Evolutionary conservation across 2,888 invertebrate species (phyloP), one percentile per base, ranked within the genome.

Genomic region (Yponomeuta plumbellus): DNA sequence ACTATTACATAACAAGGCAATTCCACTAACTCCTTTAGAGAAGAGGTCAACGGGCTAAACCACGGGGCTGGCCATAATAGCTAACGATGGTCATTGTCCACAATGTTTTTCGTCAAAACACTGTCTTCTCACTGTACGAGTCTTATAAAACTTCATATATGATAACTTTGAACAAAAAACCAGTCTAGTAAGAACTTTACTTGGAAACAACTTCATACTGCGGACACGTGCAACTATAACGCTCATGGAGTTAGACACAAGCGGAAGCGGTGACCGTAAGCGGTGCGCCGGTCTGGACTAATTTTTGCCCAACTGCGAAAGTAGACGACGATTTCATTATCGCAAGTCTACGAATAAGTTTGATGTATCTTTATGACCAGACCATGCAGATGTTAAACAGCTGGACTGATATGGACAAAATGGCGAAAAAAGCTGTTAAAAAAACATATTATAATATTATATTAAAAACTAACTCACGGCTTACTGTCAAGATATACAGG

Each of bases 81-180:
- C 75, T 86, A 85, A 86, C 85, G 83, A 84, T 77, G 78, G 76
- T 72, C 73, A 85, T 84, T 86, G 85, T 86, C 77, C 80, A 76
- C 66, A 68, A 67, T 67, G 64, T 40, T 68, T 69, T 72, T 73
- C 57, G 70, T 69, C 73, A 71, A 69, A 73, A 70, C 68, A 59
- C 71, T 57, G 61, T 65, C 58, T 58, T 65, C 58, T 52, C 62
- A 66, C 62, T 64, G 44, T 61, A 21, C 61, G n/a, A 65, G 21
- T 61, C 65, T 11, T 17, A 61, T 20, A 23, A 11, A 61, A 34
- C 8, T 34, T 34, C 34, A 34, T 8, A 34, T 10, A 34, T 8
- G 34, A 34, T 34, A 34, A 34, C 8, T 34, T 34, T 67, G 65
- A 66, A 57, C 67, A 66, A 68, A 52, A 68, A 68, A 68, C 67